phyloP scores from a whole-genome alignment of 2,113 vertebrate species.

The Paedocypris sp. region DNA sequence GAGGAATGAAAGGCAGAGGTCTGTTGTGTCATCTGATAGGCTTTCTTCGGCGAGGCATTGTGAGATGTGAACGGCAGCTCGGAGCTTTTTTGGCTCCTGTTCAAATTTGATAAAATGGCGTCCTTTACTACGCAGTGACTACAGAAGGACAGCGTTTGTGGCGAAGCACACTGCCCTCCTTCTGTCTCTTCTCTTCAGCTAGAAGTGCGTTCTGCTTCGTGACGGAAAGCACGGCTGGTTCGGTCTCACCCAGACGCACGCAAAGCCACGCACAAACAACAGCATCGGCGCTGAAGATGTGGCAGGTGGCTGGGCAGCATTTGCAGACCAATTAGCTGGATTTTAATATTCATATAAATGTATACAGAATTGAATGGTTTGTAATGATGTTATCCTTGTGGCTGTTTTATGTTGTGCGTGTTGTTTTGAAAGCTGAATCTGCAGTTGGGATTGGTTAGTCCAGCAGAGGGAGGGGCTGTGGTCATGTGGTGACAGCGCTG shows the following conservation, averaged over 20 bases:
- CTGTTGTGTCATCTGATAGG: not conserved
- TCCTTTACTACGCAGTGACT: slow-evolving; percentile 66
- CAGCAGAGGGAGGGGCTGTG: slow-evolving; percentile 4
- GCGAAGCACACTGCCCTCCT: slow-evolving; percentile 46
- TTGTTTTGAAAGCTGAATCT: slow-evolving; percentile 9
- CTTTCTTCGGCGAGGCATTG: not conserved
- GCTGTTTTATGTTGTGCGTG: not conserved
- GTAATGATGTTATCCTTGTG: not conserved
- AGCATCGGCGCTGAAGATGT: slow-evolving; percentile 19
- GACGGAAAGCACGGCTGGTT: slow-evolving; percentile 10
- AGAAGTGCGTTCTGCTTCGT: slow-evolving; percentile 27
- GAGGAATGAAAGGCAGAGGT: slow-evolving; percentile 2
- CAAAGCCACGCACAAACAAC: slow-evolving; percentile 40
- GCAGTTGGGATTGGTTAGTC: not conserved
- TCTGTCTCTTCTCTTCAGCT: slow-evolving; percentile 21
- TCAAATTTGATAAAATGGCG: slow-evolving; percentile 87
- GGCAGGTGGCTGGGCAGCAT: slow-evolving; percentile 14
- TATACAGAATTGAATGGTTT: slow-evolving; percentile 4
- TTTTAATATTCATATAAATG: slow-evolving; percentile 4
- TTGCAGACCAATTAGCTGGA: slow-evolving; percentile 14
- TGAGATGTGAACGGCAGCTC: slow-evolving; percentile 48
- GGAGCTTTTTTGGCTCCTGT: slow-evolving; percentile 67
- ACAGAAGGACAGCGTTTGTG: slow-evolving; percentile 58
- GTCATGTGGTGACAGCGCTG: not conserved
- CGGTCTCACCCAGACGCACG: slow-evolving; percentile 33